phyloP scores from a whole-genome alignment of 2,797 vertebrate species.

The Macrochelys suwanniensis region DNA sequence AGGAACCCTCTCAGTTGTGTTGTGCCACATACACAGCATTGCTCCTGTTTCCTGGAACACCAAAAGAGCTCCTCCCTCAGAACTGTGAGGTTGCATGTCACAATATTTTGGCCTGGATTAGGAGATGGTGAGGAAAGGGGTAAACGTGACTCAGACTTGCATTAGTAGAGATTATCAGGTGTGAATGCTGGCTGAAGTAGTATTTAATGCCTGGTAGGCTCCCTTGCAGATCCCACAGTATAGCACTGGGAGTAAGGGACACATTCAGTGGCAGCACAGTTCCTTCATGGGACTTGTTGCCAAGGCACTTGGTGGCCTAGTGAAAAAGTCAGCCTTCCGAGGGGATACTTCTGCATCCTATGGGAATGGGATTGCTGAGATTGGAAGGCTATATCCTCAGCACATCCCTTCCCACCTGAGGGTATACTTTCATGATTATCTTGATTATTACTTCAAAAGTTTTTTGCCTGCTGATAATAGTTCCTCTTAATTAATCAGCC shows the following conservation, averaged over 20 bases:
- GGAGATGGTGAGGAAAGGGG: rapidly evolving
- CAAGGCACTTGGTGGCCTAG: neutral
- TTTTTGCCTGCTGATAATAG: too few relatives aligned
- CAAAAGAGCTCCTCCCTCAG: neutral
- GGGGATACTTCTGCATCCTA: neutral
- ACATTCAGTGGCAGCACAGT: neutral
- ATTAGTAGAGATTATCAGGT: neutral
- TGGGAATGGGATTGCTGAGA: neutral
- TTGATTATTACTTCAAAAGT: too few relatives aligned
- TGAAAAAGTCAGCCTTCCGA: neutral
- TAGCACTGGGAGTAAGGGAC: neutral
- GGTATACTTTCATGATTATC: neutral
- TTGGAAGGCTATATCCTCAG: neutral
- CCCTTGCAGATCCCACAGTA: neutral
- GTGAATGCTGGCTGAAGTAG: rapidly evolving
- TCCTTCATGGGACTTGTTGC: neutral
- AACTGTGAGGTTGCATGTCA: neutral
- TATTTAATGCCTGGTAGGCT: neutral
- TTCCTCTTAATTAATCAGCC: too few relatives aligned
- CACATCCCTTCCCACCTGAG: neutral
- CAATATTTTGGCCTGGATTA: neutral
- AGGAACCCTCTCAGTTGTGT: neutral
- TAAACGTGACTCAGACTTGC: rapidly evolving
- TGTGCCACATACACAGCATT: neutral
- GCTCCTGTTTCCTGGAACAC: neutral